Percentiles rank a stretch among this genome's conserved stretches.
Evolutionary conservation across 1,140 invertebrate genomes (phyloP).

Genomic region (Luehdorfia chinensis): DNA sequence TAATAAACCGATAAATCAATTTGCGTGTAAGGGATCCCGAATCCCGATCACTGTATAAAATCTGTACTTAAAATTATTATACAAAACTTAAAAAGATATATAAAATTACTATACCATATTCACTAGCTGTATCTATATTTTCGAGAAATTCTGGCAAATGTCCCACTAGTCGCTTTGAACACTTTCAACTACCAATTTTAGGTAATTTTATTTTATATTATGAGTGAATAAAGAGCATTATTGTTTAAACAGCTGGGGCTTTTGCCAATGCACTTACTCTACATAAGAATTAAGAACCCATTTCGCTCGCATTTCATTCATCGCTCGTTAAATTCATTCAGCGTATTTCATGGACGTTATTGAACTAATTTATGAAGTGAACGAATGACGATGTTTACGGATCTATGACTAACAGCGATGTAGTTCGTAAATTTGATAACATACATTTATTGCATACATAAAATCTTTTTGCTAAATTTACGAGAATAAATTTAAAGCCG

Average conservation of each 20-base stretch:
- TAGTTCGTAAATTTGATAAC: too few species aligned
- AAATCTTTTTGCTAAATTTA: background rate
- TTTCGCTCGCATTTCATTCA: slow-evolving; percentile 7
- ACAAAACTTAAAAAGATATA: too few species aligned
- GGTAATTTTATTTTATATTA: background rate
- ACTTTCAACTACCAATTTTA: background rate
- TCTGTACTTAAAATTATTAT: too few species aligned
- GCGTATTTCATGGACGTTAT: background rate
- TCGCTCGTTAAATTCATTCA: slow-evolving; percentile 13
- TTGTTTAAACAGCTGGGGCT: background rate
- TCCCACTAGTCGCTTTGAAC: slow-evolving; percentile 1
- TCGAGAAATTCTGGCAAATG: slow-evolving; percentile 4
- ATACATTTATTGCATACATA: too few species aligned
- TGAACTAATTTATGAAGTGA: slow-evolving; percentile 5
- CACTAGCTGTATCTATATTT: too few species aligned
- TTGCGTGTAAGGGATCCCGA: too few species aligned
- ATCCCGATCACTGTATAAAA: too few species aligned
- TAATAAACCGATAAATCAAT: too few species aligned
- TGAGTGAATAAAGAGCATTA: background rate
- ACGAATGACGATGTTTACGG: slow-evolving; percentile 5
- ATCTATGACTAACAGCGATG: slow-evolving; percentile 5
- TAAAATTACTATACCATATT: too few species aligned
- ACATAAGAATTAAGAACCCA: background rate
- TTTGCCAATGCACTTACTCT: too few species aligned
- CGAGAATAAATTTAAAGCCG: too few species aligned